Percentiles rank a stretch among this genome's conserved stretches.
Evolutionary conservation across 1,140 invertebrate species (phyloP).

Genomic region (Drosophila aff.): DNA sequence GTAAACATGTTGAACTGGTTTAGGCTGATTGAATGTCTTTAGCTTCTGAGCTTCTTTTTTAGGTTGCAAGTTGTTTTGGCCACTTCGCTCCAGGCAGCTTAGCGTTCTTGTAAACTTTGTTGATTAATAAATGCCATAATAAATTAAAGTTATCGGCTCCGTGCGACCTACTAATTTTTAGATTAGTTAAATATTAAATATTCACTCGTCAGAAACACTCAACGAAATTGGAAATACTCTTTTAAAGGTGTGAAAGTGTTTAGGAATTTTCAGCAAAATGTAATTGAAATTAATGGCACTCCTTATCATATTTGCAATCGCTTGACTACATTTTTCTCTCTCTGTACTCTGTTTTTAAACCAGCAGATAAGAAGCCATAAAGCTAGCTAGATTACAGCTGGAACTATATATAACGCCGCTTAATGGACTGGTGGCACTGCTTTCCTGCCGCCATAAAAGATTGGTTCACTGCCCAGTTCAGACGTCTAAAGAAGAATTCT

Average conservation of each 20-base stretch:
- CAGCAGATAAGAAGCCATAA: slow-evolving; percentile 13
- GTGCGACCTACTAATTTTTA: slow-evolving; percentile 1
- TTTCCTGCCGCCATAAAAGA: slow-evolving; percentile 2
- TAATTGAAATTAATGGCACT: not conserved
- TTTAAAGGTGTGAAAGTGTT: not conserved
- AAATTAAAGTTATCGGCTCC: slow-evolving; percentile 1
- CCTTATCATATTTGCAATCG: slow-evolving; percentile 1
- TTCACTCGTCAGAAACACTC: not conserved
- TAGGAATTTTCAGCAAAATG: not conserved
- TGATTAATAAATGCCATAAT: slow-evolving; percentile 1
- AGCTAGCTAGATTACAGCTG: slow-evolving; percentile 3
- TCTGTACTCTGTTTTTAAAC: slow-evolving; percentile 7
- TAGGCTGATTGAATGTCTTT: not conserved
- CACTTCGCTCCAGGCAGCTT: not conserved
- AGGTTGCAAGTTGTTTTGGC: not conserved
- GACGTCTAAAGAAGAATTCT: not conserved
- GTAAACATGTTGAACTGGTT: slow-evolving; percentile 1
- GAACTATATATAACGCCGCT: not conserved
- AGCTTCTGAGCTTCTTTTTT: not conserved
- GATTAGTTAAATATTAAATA: slow-evolving; percentile 9
- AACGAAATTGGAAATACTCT: not conserved
- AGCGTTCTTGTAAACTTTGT: not conserved
- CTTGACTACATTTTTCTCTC: not conserved
- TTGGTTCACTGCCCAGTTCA: slow-evolving; percentile 4
- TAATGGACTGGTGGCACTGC: slow-evolving; percentile 4